These are phyloP conservation scores for Catharus ustulatus DNA, from an alignment of 2,797 vertebrate species.

Conservation along the genomic window DNA sequence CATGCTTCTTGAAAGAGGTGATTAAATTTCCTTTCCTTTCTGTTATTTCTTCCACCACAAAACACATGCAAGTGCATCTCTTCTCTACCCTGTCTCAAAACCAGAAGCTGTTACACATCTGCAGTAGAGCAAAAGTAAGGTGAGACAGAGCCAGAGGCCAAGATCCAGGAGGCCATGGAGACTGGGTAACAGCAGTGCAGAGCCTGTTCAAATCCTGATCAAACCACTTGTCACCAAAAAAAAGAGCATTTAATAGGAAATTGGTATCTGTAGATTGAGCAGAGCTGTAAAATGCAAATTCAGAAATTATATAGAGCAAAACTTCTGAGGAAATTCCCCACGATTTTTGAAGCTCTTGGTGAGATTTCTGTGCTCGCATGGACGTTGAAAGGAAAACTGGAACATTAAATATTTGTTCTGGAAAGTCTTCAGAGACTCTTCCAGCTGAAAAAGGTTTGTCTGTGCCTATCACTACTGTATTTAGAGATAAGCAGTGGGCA, in stretches of 20 bases:
- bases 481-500: background rate
- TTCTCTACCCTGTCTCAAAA: background rate
- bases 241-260: background rate
- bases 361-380: background rate
- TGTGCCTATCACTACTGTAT: background rate
- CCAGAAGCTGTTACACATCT: background rate
- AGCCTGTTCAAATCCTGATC: background rate
- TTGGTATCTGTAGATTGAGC: background rate
- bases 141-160: background rate
- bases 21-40: background rate
- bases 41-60: background rate
- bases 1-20: background rate
- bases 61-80: background rate
- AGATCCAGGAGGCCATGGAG: background rate
- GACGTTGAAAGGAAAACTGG: background rate
- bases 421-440: background rate
- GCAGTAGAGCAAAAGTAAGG: accelerated
- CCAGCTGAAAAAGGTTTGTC: background rate
- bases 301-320: background rate
- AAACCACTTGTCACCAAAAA: background rate
- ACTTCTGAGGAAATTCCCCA: background rate
- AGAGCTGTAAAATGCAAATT: background rate
- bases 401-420: background rate
- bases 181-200: background rate
- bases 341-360: background rate